These are phyloP conservation scores for Amphipoea oculea DNA, from an alignment of 2,888 invertebrate species.

Conservation along the genomic window DNA sequence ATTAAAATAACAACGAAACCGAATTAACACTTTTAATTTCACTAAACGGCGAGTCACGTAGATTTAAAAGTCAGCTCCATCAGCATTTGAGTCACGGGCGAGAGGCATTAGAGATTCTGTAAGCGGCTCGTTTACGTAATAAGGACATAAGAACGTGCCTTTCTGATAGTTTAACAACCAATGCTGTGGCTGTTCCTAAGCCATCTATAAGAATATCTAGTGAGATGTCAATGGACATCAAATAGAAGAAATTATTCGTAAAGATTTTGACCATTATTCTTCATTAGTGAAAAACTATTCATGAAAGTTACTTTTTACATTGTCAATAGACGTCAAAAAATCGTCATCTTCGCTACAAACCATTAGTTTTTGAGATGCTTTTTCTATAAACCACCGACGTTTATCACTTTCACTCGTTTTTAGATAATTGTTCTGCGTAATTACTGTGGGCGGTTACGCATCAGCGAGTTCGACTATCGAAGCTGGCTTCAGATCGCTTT, in stretches of 20 bases:
- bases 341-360: neutral
- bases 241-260: neutral
- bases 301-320: neutral
- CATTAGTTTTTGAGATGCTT: constrained; percentile 43
- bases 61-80: constrained; percentile 44
- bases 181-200: constrained; percentile 3
- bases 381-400: constrained; percentile 42
- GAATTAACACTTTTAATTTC: constrained; percentile 67
- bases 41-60: constrained; percentile 59
- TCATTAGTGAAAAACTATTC: constrained; percentile 16
- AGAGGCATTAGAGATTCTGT: constrained; percentile 57
- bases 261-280: constrained; percentile 5
- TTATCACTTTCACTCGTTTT: constrained; percentile 65
- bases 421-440: constrained; percentile 64
- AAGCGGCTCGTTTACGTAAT: constrained; percentile 58
- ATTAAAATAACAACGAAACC: constrained; percentile 43
- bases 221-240: constrained; percentile 4
- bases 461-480: constrained; percentile 38
- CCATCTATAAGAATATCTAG: too few species aligned
- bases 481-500: constrained; percentile 8
- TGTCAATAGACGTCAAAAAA: constrained; percentile 13
- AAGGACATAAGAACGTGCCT: constrained; percentile 25
- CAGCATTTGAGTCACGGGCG: constrained; percentile 58
- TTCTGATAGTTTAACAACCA: constrained; percentile 18
- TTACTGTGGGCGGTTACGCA: constrained; percentile 53